Percentiles rank a stretch among this genome's conserved stretches.
These are phyloP conservation scores for Eubasilissa regina DNA, from an alignment of 1,140 invertebrate species.

Conservation along the genomic window DNA sequence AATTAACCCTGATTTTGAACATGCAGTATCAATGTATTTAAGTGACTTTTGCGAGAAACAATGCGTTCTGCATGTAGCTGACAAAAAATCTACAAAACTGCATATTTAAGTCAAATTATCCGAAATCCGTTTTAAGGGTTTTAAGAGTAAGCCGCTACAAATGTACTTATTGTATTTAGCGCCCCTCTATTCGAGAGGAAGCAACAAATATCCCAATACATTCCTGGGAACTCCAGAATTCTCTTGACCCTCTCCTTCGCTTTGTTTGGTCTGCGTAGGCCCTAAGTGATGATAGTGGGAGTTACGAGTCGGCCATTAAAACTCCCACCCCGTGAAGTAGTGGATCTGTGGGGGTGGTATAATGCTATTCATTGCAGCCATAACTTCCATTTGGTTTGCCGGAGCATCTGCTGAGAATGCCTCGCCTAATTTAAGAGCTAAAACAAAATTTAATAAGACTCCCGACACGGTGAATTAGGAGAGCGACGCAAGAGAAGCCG, in stretches of 20 bases:
- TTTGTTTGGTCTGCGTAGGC: conserved; percentile 17
- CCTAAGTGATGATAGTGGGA: conserved; percentile 18
- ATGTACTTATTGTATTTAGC: too few species aligned
- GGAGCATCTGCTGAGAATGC: conserved; percentile 47
- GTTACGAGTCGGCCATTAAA: conserved; percentile 38
- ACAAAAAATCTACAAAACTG: too few species aligned
- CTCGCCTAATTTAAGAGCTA: conserved; percentile 33
- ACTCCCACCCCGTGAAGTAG: conserved; percentile 6
- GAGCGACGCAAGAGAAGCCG: conserved; percentile 3
- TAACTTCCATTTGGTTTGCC: conserved; percentile 37
- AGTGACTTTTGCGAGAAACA: too few species aligned
- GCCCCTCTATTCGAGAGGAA: neutral
- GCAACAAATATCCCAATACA: neutral
- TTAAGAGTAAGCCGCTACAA: too few species aligned
- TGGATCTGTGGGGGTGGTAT: conserved; percentile 21
- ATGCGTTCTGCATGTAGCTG: too few species aligned
- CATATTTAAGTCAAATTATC: too few species aligned
- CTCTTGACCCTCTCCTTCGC: too few species aligned
- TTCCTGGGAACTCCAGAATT: neutral
- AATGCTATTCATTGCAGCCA: conserved; percentile 53
- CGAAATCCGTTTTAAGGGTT: too few species aligned
- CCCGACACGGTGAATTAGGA: conserved; percentile 17
- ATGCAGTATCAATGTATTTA: too few species aligned
- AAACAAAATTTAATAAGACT: conserved; percentile 53
- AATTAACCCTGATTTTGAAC: too few species aligned